Conservation (phyloP, 2,888 invertebrate genomes). For the Pimpla rufipes region DNA sequence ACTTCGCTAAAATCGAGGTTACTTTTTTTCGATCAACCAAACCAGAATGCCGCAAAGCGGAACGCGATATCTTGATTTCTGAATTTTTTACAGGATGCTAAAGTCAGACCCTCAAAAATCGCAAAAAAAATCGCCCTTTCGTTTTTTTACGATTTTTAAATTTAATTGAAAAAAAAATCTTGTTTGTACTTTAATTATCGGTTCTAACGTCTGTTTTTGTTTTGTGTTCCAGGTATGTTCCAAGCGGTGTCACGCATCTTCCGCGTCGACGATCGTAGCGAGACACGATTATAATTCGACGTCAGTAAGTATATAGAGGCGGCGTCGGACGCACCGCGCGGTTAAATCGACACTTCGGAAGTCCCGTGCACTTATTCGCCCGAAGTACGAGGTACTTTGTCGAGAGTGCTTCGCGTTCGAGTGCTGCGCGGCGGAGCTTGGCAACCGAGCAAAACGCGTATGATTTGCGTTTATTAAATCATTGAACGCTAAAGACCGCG, state of each 20-base stretch:
- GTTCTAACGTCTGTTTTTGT: not conserved
- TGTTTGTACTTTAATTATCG: not conserved
- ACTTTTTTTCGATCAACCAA: too few species aligned
- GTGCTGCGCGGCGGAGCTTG: not conserved
- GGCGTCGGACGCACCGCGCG: too few species aligned
- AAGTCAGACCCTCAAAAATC: too few species aligned
- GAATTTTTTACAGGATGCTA: too few species aligned
- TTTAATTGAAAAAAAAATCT: not conserved
- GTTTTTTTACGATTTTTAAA: not conserved
- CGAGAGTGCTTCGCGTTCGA: conserved; percentile 21
- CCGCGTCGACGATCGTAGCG: not conserved
- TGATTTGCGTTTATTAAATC: conserved; percentile 58
- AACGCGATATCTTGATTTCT: too few species aligned
- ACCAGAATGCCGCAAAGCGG: too few species aligned
- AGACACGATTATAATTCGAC: not conserved
- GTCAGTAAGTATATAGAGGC: conserved; percentile 54
- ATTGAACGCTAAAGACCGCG: conserved; percentile 58
- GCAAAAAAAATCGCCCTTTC: too few species aligned
- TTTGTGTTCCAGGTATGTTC: conserved; percentile 36
- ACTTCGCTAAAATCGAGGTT: too few species aligned
- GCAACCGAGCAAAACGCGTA: conserved; percentile 54
- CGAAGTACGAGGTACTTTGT: conserved; percentile 12
- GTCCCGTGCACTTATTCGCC: not conserved
- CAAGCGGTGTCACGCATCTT: not conserved
- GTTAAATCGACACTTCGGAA: conserved; percentile 75